These are phyloP conservation scores for Ptycholaimellus sp. DNA, from an alignment of 2,888 invertebrate species.

Conservation along the genomic window DNA sequence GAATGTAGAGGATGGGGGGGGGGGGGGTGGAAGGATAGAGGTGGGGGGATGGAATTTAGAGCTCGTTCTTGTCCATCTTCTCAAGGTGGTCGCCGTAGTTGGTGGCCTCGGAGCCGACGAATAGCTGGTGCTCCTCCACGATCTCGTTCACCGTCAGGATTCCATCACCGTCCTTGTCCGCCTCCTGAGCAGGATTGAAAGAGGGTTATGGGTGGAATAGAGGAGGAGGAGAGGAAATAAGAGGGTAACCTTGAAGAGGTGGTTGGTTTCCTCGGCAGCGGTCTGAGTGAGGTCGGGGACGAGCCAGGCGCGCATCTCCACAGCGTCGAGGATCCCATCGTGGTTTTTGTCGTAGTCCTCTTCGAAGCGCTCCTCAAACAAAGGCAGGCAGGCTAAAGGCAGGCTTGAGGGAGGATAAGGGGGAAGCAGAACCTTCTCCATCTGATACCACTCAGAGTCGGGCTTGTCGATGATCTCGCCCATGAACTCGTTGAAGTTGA, in stretches of 20 bases:
- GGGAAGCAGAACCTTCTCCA: slow-evolving; percentile 35
- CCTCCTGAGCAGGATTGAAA: too few relatives aligned
- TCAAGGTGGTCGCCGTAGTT: slow-evolving; percentile 62
- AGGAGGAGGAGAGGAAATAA: too few relatives aligned
- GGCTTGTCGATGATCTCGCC: slow-evolving; percentile 32
- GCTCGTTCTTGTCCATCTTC: slow-evolving; percentile 39
- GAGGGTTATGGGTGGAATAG: too few relatives aligned
- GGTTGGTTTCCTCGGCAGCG: slow-evolving; percentile 65
- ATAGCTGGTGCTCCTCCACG: slow-evolving; percentile 54
- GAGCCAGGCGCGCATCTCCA: slow-evolving; percentile 58
- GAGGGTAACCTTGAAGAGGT: slow-evolving; percentile 57
- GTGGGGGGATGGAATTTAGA: too few relatives aligned
- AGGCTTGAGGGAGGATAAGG: background rate
- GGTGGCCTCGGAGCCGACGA: slow-evolving; percentile 75
- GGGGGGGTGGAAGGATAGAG: too few relatives aligned
- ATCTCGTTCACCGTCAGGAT: slow-evolving; percentile 54
- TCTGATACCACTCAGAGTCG: slow-evolving; percentile 9
- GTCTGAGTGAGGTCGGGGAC: slow-evolving; percentile 30
- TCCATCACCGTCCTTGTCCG: slow-evolving; percentile 62
- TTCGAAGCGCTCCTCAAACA: slow-evolving; percentile 41
- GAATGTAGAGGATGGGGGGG: too few relatives aligned
- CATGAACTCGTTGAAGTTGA: slow-evolving; percentile 61
- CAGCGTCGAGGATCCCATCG: slow-evolving; percentile 51
- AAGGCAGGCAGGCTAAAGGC: background rate
- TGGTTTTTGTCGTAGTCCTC: slow-evolving; percentile 55